These are phyloP conservation scores for Tauraco hartlaubi DNA, from an alignment of 2,797 vertebrate species.

Conservation along the genomic window DNA sequence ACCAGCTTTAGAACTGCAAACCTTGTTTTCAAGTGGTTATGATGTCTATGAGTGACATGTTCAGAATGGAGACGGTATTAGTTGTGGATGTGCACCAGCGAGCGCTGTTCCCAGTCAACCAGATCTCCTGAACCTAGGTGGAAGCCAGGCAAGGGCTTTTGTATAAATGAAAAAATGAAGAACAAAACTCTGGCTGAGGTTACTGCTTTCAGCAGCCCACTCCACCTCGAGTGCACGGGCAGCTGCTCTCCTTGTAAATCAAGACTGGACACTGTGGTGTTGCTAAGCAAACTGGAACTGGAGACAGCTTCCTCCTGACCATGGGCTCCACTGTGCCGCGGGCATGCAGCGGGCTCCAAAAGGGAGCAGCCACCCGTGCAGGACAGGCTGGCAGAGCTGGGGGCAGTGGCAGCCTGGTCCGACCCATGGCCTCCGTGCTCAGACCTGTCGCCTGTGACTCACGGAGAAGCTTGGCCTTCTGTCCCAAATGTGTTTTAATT, in stretches of 20 bases:
- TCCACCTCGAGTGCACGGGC: not conserved
- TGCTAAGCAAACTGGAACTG: not conserved
- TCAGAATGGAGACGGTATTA: not conserved
- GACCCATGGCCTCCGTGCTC: fast-evolving
- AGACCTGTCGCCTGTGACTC: not conserved
- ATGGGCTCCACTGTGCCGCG: not conserved
- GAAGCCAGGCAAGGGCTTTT: not conserved
- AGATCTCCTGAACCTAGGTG: not conserved
- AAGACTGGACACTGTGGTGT: fast-evolving
- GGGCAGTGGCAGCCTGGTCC: not conserved
- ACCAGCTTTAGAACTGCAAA: not conserved
- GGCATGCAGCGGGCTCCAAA: fast-evolving
- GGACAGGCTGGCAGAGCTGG: not conserved
- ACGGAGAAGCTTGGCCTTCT: not conserved
- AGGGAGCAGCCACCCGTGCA: not conserved
- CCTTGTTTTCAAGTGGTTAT: not conserved
- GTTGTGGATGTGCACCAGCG: not conserved
- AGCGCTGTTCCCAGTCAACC: not conserved
- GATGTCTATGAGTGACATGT: not conserved
- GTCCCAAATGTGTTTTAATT: not conserved
- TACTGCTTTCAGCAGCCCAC: not conserved
- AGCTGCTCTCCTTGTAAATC: not conserved
- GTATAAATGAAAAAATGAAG: not conserved
- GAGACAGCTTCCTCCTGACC: not conserved
- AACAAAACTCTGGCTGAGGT: not conserved